Conservation (phyloP, 1,140 invertebrate genomes). For the Drosophila setifemur region DNA sequence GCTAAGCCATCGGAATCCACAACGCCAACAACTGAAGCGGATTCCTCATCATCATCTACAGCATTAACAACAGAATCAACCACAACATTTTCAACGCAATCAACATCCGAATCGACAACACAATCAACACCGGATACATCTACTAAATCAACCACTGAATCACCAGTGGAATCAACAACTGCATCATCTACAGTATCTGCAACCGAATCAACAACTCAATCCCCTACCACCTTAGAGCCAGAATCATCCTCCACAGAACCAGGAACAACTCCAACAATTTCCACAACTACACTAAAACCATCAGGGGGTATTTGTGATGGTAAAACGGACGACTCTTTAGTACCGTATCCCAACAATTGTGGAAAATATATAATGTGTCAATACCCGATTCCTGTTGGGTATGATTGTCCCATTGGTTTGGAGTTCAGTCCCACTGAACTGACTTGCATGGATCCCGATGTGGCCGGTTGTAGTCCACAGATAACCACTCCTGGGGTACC, state of each 20-base stretch:
- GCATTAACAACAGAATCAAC: neutral
- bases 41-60: neutral
- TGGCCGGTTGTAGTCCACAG: conserved; percentile 45
- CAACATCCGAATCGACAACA: neutral
- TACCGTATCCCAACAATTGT: conserved; percentile 69
- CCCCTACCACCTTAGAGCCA: neutral
- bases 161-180: neutral
- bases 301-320: conserved; percentile 48
- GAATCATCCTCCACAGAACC: too few species aligned
- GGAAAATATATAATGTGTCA: conserved; percentile 61
- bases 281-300: conserved; percentile 17
- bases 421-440: conserved; percentile 62
- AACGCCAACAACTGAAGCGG: conserved; percentile 1
- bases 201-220: neutral
- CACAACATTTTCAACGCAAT: neutral
- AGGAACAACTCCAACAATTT: conserved; percentile 11
- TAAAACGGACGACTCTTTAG: conserved; percentile 18
- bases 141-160: neutral
- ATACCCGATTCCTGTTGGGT: conserved; percentile 59
- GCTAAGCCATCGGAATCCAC: conserved; percentile 6
- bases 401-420: conserved; percentile 50
- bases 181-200: neutral
- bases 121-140: neutral
- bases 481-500: conserved; percentile 11
- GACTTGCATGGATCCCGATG: conserved; percentile 51